These are phyloP conservation scores for Axinella damicornis DNA, from an alignment of 37 sponge, comb jelly and placozoan genomes.

Conservation along the genomic window DNA sequence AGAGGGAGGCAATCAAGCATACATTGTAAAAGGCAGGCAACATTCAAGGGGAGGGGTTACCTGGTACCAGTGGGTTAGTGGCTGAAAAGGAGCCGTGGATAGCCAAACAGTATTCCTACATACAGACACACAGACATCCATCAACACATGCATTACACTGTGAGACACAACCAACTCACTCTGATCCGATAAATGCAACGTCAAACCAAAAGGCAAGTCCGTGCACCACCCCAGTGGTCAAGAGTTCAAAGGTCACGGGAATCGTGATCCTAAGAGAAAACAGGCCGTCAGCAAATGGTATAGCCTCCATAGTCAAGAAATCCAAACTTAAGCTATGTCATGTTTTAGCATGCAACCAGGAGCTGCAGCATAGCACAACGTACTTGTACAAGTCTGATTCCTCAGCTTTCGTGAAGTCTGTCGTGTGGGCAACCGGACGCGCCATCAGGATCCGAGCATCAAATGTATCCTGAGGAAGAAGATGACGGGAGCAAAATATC, in stretches of 20 bases:
- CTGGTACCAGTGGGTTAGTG: constrained; percentile 99
- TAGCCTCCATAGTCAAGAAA: no score
- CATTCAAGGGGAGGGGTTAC: constrained; percentile 24
- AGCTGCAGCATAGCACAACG: no score
- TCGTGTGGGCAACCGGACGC: constrained; percentile 80
- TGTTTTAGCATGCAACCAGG: no score
- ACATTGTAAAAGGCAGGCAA: not conserved
- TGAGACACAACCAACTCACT: constrained; percentile 49
- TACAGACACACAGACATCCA: constrained; percentile 26
- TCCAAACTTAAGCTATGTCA: no score
- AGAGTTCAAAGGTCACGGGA: constrained; percentile 66
- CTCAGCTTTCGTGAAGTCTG: constrained; percentile 80
- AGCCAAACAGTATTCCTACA: constrained; percentile 86
- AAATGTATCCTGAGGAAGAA: constrained; percentile 81
- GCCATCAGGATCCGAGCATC: constrained; percentile 90
- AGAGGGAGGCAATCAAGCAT: not conserved
- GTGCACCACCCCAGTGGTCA: constrained; percentile 82
- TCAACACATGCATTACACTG: not conserved
- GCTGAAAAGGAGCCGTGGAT: constrained; percentile 96
- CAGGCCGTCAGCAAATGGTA: no score
- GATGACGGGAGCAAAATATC: not conserved
- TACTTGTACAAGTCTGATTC: constrained; percentile 89
- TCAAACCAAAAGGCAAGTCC: constrained; percentile 99
- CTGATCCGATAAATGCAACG: constrained; percentile 90
- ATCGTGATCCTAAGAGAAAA: constrained; percentile 89